Evolutionary conservation across 2,888 invertebrate genomes (phyloP).

Genomic region (Psococerastis gibbosa): DNA sequence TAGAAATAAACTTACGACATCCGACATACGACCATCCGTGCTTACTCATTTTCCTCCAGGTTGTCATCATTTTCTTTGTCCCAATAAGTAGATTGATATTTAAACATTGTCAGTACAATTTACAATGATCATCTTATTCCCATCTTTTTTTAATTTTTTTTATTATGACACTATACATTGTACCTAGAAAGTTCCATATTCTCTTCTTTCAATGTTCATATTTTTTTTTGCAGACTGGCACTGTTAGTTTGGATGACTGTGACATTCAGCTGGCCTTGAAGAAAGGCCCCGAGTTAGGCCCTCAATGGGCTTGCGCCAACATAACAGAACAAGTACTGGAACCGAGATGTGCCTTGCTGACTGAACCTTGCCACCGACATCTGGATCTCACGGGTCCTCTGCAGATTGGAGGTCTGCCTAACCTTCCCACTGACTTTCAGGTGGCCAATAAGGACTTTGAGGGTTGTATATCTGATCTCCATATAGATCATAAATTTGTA

Average conservation of each 20-base stretch:
- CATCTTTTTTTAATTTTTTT: no score
- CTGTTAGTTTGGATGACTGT: slow-evolving; percentile 67
- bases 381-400: slow-evolving; percentile 78
- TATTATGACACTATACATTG: no score
- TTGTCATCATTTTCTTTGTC: no score
- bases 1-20: no score
- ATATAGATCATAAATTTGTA: slow-evolving; percentile 66
- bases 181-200: slow-evolving; percentile 5
- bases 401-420: slow-evolving; percentile 79
- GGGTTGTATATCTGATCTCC: slow-evolving; percentile 80
- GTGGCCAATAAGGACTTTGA: slow-evolving; percentile 62
- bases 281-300: slow-evolving; percentile 47
- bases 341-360: slow-evolving; percentile 30
- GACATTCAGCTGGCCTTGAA: slow-evolving; percentile 64
- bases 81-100: no score
- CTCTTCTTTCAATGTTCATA: slow-evolving; percentile 3
- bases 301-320: slow-evolving; percentile 68
- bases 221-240: slow-evolving; percentile 42
- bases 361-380: slow-evolving; percentile 42
- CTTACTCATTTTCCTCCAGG: no score
- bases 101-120: no score
- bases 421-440: slow-evolving; percentile 55
- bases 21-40: no score
- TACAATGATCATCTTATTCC: no score
- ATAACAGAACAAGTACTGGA: slow-evolving; percentile 52